Evolutionary conservation across 1,140 invertebrate species (phyloP).

Genomic region (Apocrypta bakeri): DNA sequence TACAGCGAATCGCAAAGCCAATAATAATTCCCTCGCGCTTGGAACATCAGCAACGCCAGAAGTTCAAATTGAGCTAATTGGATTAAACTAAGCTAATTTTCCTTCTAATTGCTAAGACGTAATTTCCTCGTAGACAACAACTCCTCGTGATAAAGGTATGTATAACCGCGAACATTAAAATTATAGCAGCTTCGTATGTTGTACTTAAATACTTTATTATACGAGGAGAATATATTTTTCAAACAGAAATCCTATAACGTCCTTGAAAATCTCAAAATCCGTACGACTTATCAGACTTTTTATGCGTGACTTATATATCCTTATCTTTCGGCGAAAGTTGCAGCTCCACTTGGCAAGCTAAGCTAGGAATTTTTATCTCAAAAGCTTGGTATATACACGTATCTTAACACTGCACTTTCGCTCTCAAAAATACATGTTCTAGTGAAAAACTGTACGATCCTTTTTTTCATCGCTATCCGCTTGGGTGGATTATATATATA

Average conservation of each 20-base stretch:
- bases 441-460: neutral
- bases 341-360: conserved; percentile 17
- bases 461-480: neutral
- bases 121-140: neutral
- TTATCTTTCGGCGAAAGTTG: neutral
- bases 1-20: neutral
- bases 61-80: neutral
- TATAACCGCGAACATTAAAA: no score
- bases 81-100: neutral
- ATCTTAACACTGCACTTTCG: neutral
- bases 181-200: no score
- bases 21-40: neutral
- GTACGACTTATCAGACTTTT: no score
- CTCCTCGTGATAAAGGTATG: neutral
- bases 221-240: no score
- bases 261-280: no score
- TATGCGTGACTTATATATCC: no score
- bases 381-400: neutral
- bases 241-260: no score
- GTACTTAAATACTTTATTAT: no score
- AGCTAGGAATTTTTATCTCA: conserved; percentile 31
- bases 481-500: no score
- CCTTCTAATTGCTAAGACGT: neutral
- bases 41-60: no score
- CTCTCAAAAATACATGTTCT: neutral